A percentile compares a stretch with the other conserved stretches of the same genome.
These are phyloP conservation scores for Pseudachorutes palmiensis DNA, from an alignment of 1,140 invertebrate species.

Conservation along the genomic window DNA sequence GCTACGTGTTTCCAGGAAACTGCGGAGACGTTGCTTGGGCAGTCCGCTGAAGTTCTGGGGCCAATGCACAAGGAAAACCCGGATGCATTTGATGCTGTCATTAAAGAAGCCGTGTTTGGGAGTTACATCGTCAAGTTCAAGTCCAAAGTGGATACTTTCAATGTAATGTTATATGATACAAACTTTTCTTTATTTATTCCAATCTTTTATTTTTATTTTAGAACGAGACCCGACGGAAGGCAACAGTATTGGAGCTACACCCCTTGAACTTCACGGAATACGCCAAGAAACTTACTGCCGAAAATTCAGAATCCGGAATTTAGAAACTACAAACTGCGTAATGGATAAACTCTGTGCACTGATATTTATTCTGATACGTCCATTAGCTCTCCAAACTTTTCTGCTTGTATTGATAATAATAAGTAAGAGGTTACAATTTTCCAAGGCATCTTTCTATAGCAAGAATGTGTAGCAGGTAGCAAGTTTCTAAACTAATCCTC, in stretches of 20 bases:
- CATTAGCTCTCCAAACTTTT: no score
- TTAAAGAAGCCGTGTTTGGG: slow-evolving; percentile 67
- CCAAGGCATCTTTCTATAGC: no score
- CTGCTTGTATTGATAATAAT: no score
- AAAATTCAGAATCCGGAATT: slow-evolving; percentile 47
- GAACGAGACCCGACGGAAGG: slow-evolving; percentile 77
- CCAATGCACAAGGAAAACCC: slow-evolving; percentile 56
- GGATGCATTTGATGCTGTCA: slow-evolving; percentile 52
- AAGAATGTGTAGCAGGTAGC: no score
- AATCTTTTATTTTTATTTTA: slow-evolving; percentile 43
- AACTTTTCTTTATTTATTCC: slow-evolving; percentile 13
- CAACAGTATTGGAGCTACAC: slow-evolving; percentile 55
- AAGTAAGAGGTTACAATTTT: no score
- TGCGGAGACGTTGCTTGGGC: slow-evolving; percentile 69
- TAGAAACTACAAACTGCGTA: neutral
- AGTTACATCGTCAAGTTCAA: slow-evolving; percentile 70
- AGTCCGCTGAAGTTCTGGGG: slow-evolving; percentile 69
- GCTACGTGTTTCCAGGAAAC: slow-evolving; percentile 81
- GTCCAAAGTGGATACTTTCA: slow-evolving; percentile 81
- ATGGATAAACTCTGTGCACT: neutral
- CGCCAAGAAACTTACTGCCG: slow-evolving; percentile 58
- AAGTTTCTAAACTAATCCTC: no score
- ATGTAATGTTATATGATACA: slow-evolving; percentile 48
- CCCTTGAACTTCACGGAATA: slow-evolving; percentile 69
- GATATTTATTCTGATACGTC: no score